A percentile compares a stretch with the other conserved stretches of the same genome.
Conservation (phyloP, 2,113 vertebrate species). For the Climacteris rufus region DNA sequence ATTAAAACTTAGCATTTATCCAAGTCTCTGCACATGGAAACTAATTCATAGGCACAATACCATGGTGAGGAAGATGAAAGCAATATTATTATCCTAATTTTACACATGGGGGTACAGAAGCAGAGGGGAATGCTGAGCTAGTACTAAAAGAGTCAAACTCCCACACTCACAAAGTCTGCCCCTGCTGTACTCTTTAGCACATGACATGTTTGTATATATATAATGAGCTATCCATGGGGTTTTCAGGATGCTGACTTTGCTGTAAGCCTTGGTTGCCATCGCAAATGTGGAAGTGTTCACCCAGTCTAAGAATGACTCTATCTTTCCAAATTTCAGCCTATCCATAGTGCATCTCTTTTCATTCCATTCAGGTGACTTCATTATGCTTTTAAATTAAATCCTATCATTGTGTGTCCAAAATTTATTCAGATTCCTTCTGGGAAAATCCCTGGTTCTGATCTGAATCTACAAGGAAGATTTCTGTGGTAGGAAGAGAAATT, state of each 20-base stretch:
- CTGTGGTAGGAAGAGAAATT: neutral
- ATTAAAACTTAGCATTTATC: constrained; percentile 15
- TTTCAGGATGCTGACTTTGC: neutral
- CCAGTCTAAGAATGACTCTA: neutral
- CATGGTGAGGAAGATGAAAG: constrained; percentile 12
- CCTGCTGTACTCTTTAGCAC: neutral
- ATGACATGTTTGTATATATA: neutral
- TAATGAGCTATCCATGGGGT: neutral
- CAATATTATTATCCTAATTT: constrained; percentile 37
- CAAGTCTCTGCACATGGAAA: neutral
- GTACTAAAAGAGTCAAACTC: neutral
- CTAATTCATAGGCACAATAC: constrained; percentile 17
- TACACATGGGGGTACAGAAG: neutral
- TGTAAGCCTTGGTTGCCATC: neutral
- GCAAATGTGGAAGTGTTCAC: neutral
- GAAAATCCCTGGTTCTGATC: neutral
- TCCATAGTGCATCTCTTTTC: neutral
- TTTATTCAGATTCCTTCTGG: neutral
- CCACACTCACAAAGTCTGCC: neutral
- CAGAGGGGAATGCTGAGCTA: neutral
- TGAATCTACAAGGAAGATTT: neutral
- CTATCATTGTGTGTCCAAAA: neutral
- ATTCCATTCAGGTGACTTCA: neutral
- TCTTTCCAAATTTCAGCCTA: neutral
- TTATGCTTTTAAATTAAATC: neutral